Percentiles rank a stretch among this genome's conserved stretches.
These are phyloP conservation scores for Cyanoderma ruficeps DNA, from an alignment of 2,113 vertebrate genomes.

Conservation along the genomic window DNA sequence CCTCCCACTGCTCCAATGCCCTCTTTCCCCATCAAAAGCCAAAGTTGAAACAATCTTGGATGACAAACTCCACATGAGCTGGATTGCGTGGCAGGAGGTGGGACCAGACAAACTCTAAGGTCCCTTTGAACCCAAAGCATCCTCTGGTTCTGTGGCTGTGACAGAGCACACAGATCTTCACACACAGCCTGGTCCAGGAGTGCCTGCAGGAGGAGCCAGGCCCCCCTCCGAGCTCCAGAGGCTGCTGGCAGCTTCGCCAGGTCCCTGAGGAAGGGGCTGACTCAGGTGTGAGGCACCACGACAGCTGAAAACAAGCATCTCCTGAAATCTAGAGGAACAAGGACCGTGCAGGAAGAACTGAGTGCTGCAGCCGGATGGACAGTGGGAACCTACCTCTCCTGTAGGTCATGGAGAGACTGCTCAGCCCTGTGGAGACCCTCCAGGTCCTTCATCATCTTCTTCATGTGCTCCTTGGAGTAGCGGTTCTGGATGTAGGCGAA, in stretches of 20 bases:
- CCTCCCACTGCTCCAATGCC: accelerated
- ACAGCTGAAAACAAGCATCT: too few species aligned
- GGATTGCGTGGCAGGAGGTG: not conserved
- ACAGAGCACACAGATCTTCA: not conserved
- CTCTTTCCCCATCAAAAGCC: not conserved
- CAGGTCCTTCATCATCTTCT: constrained; percentile 98
- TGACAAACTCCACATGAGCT: accelerated
- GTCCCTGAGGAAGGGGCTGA: not conserved
- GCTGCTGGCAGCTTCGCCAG: not conserved
- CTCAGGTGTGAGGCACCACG: accelerated
- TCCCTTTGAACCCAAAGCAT: not conserved
- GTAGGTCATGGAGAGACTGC: constrained; percentile 94
- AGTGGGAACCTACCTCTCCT: constrained; percentile 84
- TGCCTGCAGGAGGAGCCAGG: not conserved
- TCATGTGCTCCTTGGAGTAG: constrained; percentile 98
- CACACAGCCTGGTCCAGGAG: not conserved
- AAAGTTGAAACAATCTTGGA: not conserved
- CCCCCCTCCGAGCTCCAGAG: accelerated
- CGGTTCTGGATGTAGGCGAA: constrained; percentile 99
- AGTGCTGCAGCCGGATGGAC: accelerated
- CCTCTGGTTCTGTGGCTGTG: too few species aligned
- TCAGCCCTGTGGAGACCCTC: constrained; percentile 96
- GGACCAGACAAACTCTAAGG: too few species aligned
- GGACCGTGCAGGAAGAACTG: not conserved
- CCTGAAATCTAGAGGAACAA: accelerated